Evolutionary conservation across 2,888 invertebrate genomes (phyloP).

Genomic region (Oxystoma pomonae): DNA sequence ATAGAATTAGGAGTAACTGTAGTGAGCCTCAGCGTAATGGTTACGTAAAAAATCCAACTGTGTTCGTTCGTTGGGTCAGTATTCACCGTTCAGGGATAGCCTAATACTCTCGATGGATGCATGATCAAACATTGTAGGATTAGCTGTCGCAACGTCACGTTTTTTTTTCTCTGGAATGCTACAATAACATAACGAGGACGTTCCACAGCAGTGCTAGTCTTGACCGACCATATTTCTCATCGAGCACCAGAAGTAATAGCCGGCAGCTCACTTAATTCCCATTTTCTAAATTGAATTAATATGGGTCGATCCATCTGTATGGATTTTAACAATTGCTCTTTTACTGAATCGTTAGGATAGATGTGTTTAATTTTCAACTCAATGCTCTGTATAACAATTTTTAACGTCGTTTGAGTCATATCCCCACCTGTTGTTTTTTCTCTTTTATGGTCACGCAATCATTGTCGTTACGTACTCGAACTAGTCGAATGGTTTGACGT

Average conservation of each 20-base stretch:
- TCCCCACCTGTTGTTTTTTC: too few species aligned
- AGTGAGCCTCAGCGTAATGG: constrained; percentile 13
- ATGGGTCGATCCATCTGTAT: constrained; percentile 18
- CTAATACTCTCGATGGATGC: constrained; percentile 8
- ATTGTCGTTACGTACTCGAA: constrained; percentile 20
- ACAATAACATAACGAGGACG: constrained; percentile 21
- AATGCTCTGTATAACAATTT: constrained; percentile 14
- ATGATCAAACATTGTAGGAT: constrained; percentile 17
- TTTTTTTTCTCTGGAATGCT: constrained; percentile 16
- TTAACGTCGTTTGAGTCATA: background rate
- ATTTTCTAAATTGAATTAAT: constrained; percentile 21
- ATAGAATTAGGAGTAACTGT: constrained; percentile 19
- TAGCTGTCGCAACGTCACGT: constrained; percentile 6
- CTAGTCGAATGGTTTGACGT: constrained; percentile 18
- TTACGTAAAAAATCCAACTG: constrained; percentile 13
- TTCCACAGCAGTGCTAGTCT: constrained; percentile 17
- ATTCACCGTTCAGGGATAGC: constrained; percentile 17
- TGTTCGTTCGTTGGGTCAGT: constrained; percentile 16
- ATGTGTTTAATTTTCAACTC: constrained; percentile 20
- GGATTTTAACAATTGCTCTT: constrained; percentile 15
- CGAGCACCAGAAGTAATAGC: constrained; percentile 8
- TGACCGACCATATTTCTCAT: constrained; percentile 21
- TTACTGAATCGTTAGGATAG: constrained; percentile 19
- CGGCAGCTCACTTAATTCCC: constrained; percentile 24
- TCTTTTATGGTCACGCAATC: background rate